Conservation (phyloP, 1,140 invertebrate species). For the Trialeurodes vaporariorum region DNA sequence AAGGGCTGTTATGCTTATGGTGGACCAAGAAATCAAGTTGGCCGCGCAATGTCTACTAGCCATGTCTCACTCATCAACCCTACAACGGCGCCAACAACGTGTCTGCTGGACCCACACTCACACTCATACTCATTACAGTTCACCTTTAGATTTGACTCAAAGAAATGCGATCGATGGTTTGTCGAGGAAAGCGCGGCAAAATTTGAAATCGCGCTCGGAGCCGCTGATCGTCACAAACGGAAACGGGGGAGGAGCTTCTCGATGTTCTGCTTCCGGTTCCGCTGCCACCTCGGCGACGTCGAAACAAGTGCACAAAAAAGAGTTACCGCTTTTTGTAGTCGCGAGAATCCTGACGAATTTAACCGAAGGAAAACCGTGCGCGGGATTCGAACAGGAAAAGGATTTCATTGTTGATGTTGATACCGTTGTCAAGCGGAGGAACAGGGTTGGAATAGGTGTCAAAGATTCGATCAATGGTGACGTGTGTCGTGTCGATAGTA, state of each 20-base stretch:
- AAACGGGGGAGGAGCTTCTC: constrained; percentile 22
- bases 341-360: constrained; percentile 47
- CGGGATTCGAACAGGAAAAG: constrained; percentile 24
- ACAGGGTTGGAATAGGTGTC: background rate
- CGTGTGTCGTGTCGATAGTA: background rate
- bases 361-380: constrained; percentile 41
- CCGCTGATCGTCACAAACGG: constrained; percentile 12
- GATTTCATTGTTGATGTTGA: too few species aligned
- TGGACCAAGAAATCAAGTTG: constrained; percentile 39
- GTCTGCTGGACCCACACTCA: background rate
- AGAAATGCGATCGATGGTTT: constrained; percentile 23
- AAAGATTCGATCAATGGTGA: background rate
- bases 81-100: constrained; percentile 13
- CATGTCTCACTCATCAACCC: constrained; percentile 37
- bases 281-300: constrained; percentile 14
- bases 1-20: too few species aligned
- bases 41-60: constrained; percentile 47
- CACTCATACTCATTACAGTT: constrained; percentile 2
- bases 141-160: constrained; percentile 9
- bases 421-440: background rate
- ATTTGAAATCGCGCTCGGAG: constrained; percentile 20
- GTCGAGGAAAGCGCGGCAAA: too few species aligned
- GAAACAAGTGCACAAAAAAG: constrained; percentile 23
- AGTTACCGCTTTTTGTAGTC: constrained; percentile 40
- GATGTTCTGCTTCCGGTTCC: too few species aligned